Conservation (phyloP, 2,113 vertebrate species). For the Recurvirostra avosetta region DNA sequence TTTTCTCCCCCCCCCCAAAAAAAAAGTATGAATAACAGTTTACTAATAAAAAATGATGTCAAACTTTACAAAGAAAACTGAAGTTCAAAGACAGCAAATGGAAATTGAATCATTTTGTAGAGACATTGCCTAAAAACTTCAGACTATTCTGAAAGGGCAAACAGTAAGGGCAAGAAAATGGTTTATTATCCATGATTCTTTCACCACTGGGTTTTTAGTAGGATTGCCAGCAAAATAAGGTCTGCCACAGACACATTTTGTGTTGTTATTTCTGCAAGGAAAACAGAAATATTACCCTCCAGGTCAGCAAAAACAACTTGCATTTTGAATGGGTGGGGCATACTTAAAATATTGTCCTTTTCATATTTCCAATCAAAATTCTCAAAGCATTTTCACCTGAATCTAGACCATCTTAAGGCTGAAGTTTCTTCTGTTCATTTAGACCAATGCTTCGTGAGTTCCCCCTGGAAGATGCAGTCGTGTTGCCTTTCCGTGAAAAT, state of each 20-base stretch:
- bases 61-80: background rate
- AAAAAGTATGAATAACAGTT: background rate
- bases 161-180: background rate
- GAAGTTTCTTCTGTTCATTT: background rate
- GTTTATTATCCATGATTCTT: background rate
- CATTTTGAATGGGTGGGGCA: background rate
- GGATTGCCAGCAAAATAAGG: background rate
- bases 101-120: background rate
- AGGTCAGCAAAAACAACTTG: background rate
- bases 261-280: fast-evolving
- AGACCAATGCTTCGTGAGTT: background rate
- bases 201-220: background rate
- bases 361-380: background rate
- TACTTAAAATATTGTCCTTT: background rate
- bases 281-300: background rate
- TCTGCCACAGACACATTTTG: background rate
- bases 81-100: background rate
- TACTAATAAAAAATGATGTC: background rate
- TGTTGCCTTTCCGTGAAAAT: background rate
- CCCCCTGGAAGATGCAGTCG: fast-evolving
- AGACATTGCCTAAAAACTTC: background rate
- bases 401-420: background rate
- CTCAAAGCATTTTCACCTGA: background rate
- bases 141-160: background rate
- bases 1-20: background rate